These are phyloP conservation scores for Erpornis zantholeuca DNA, from an alignment of 2,113 vertebrate genomes.

Conservation along the genomic window DNA sequence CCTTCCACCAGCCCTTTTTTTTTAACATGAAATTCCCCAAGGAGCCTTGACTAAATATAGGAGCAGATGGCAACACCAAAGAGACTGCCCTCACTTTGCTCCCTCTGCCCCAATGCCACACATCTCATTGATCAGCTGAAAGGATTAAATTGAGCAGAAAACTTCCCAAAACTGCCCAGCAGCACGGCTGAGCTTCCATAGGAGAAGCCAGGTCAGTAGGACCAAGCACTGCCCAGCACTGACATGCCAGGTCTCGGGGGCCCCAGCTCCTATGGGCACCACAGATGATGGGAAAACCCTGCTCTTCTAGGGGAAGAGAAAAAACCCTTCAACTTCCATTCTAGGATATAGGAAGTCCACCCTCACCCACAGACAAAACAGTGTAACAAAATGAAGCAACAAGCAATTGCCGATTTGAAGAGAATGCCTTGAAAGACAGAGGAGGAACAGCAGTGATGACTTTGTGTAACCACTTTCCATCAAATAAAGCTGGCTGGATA, in stretches of 20 bases:
- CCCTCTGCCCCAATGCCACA: not conserved
- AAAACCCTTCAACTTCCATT: not conserved
- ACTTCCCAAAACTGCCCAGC: not conserved
- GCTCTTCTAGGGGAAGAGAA: not conserved
- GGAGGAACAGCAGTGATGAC: not conserved
- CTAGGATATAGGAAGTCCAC: not conserved
- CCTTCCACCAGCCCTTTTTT: constrained; percentile 7
- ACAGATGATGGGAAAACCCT: not conserved
- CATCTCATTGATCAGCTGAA: constrained; percentile 13
- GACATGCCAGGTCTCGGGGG: no score
- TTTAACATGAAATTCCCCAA: constrained; percentile 12
- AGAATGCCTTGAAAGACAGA: not conserved
- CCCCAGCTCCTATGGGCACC: not conserved
- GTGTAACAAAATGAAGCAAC: not conserved
- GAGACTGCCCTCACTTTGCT: not conserved
- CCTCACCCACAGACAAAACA: not conserved
- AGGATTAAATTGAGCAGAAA: constrained; percentile 54
- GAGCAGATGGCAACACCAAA: constrained; percentile 45
- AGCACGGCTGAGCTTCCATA: not conserved
- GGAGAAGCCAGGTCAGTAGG: not conserved
- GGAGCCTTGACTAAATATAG: constrained; percentile 4
- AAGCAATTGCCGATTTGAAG: not conserved
- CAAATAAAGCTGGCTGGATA: not conserved
- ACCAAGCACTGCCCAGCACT: not conserved
- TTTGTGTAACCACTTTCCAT: not conserved